Conservation (phyloP, 2,113 vertebrate species). For the Lamprotornis superbus region DNA sequence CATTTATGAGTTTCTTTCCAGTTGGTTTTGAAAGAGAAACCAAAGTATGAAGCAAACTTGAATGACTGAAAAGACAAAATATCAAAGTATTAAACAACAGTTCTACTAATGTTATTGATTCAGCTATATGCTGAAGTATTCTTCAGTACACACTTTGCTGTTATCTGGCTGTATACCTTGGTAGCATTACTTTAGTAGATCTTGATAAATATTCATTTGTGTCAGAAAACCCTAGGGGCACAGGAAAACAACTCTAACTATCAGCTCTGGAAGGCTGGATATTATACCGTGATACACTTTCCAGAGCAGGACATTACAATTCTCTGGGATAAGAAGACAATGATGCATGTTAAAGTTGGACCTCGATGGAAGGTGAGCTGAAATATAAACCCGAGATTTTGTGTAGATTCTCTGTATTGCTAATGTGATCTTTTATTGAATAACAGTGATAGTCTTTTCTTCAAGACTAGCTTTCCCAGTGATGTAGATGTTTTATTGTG, state of each 20-base stretch:
- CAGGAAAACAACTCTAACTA: constrained; percentile 80
- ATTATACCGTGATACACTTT: constrained; percentile 90
- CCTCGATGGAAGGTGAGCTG: constrained; percentile 90
- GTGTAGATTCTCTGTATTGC: not conserved
- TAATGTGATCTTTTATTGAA: not conserved
- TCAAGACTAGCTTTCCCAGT: not conserved
- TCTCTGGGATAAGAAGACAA: constrained; percentile 97
- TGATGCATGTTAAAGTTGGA: constrained; percentile 91
- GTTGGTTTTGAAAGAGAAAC: not conserved
- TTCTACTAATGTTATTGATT: not conserved
- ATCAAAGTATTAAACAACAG: not conserved
- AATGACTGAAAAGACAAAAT: not conserved
- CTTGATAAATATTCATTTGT: constrained; percentile 28
- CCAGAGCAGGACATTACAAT: constrained; percentile 88
- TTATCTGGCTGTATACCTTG: not conserved
- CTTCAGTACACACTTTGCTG: not conserved
- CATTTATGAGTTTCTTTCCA: not conserved
- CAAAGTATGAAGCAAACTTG: not conserved
- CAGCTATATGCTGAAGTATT: not conserved
- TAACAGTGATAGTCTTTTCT: not conserved
- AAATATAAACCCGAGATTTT: not conserved
- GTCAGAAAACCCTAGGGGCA: constrained; percentile 54
- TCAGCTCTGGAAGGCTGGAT: constrained; percentile 91
- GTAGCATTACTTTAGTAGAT: not conserved
- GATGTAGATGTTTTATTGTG: not conserved